Base-by-base conservation (phyloP, 2,797 vertebrate genomes). In the Phoeniculus purpureus region DNA sequence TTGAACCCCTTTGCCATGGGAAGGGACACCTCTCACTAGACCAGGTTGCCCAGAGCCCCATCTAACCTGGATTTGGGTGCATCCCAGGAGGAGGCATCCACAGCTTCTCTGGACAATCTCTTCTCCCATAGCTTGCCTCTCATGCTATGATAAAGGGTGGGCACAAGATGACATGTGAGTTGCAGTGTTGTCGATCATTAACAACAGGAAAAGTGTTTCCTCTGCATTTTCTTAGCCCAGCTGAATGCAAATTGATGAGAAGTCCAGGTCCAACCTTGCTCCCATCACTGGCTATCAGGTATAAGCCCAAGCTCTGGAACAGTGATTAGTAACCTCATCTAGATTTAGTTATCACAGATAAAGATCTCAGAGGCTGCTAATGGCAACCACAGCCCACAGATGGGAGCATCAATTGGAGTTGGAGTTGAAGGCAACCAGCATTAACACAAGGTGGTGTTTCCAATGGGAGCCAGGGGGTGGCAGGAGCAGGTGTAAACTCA, bases 391-490 rank as follows among this genome's bases (percentile, higher is more conserved):
- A 27, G 2, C 40, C 51, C 1, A 1, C 32, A 81, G n/a, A 61
- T 85, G 27, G 7, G 4, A 81, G 9, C 32, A 74, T 11, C 37
- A 56, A 3, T 2, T 3, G 3, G 29, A n/a, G 29, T 10, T 72
- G 55, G 88, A 88, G 75, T 4, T 52, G 25, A 12, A 2, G 7
- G 27, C 20, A 34, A 6, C 3, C 77, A 65, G 15, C 47, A 29
- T 31, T n/a, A 45, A 55, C 5, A 5, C 0, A 1, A 54, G 54
- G 9, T 16, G 10, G 9, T 4, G 1, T 3, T 25, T 51, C 76
- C 4, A 0, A 51, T 3, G 29, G 40, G 64, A 92, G 10, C 37
- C 60, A 14, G 1, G 1, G 72, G 54, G 47, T 40, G 45, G 20
- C 74, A 84, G 60, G 54, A 61, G 25, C 45, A 79, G 58, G 32